Evolutionary conservation across 2,113 vertebrate genomes (phyloP).

Genomic region (Chauna torquata): DNA sequence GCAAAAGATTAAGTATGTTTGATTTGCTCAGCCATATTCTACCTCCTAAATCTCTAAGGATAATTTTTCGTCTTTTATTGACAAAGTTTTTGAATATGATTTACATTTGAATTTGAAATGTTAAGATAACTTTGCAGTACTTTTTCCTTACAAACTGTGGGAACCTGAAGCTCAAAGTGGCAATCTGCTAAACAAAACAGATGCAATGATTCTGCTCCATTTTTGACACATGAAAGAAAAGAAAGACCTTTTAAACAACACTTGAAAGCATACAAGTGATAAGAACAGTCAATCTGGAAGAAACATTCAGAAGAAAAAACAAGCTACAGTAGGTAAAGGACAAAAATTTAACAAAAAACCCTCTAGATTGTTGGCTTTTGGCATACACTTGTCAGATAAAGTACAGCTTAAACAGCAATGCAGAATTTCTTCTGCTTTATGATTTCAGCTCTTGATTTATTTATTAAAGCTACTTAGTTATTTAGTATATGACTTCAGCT

Average conservation of each 20-base stretch:
- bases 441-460: neutral
- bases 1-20: neutral
- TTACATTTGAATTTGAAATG: conserved; percentile 30
- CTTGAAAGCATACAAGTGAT: neutral
- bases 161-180: neutral
- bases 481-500: neutral
- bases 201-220: neutral
- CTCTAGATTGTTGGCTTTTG: neutral
- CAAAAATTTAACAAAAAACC: neutral
- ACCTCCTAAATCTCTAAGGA: neutral
- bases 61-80: neutral
- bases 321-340: neutral
- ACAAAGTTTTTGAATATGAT: neutral
- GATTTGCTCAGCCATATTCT: neutral
- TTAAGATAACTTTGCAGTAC: neutral
- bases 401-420: neutral
- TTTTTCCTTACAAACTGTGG: neutral
- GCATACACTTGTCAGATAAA: accelerated
- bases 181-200: neutral
- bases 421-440: neutral
- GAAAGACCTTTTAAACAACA: neutral
- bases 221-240: neutral
- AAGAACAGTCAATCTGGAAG: neutral
- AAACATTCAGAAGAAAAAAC: neutral
- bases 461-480: neutral